A percentile compares a stretch with the other conserved stretches of the same genome.
Conservation (phyloP, 2,113 vertebrate genomes). For the Mesitornis unicolor region DNA sequence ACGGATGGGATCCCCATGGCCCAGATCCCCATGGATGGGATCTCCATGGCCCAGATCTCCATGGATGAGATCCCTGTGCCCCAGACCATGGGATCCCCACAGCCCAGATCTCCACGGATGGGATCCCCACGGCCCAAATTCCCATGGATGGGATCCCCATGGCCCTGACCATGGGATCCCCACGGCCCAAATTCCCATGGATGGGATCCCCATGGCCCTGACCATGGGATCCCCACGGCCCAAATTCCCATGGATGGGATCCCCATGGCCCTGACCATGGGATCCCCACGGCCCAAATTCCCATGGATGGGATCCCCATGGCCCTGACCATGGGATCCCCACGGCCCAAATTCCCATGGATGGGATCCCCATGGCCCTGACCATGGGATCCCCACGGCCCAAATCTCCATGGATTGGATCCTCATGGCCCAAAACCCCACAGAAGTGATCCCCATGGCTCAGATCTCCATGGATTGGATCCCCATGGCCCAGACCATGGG, state of each 20-base stretch:
- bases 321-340: too few species aligned
- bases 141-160: too few species aligned
- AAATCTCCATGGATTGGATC: not conserved
- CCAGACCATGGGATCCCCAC: too few species aligned
- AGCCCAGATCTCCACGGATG: not conserved
- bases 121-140: not conserved
- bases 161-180: too few species aligned
- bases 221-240: too few species aligned
- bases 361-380: too few species aligned
- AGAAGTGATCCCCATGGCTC: too few species aligned
- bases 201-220: not conserved
- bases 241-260: fast-evolving
- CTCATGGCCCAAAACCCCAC: too few species aligned
- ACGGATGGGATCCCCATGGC: not conserved
- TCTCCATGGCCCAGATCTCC: not conserved
- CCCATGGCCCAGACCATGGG: too few species aligned
- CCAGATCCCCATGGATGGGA: not conserved
- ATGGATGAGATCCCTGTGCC: too few species aligned
- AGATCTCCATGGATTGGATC: not conserved
- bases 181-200: not conserved
- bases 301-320: too few species aligned
- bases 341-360: fast-evolving
- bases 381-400: not conserved
- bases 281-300: not conserved
- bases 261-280: too few species aligned